phyloP scores from a whole-genome alignment of 2,888 invertebrate genomes.

The Eurois occulta region DNA sequence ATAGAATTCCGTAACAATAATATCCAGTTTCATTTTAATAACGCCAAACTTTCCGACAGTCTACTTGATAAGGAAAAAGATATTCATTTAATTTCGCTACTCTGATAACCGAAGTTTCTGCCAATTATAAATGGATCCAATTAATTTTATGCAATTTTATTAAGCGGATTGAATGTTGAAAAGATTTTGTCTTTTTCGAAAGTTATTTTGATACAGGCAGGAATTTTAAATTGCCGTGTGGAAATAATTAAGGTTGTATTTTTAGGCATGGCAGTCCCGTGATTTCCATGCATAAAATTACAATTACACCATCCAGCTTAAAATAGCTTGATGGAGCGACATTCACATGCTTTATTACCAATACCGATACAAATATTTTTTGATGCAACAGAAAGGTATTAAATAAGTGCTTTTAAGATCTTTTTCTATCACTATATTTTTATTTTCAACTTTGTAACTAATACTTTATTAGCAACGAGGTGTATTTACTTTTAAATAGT shows the following conservation, averaged over 20 bases:
- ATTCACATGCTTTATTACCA: not conserved
- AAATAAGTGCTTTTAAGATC: too few relatives aligned
- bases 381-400: not conserved
- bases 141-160: conserved; percentile 50
- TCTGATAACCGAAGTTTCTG: conserved; percentile 37
- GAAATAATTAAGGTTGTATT: conserved; percentile 5
- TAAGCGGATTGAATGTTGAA: conserved; percentile 36
- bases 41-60: conserved; percentile 35
- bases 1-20: conserved; percentile 27
- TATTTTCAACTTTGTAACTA: not conserved
- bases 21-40: conserved; percentile 57
- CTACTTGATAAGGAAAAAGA: conserved; percentile 37
- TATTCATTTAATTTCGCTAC: conserved; percentile 40
- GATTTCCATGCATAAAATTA: not conserved
- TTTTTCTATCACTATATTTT: not conserved
- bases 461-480: not conserved
- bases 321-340: not conserved
- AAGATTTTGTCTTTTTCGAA: conserved; percentile 10
- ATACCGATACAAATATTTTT: not conserved
- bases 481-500: not conserved
- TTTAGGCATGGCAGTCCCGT: not conserved
- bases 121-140: conserved; percentile 56
- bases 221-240: conserved; percentile 3
- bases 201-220: not conserved
- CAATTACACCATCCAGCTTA: not conserved